Percentiles rank a stretch among this genome's conserved stretches.
Conservation (phyloP, 2,888 invertebrate species). For the Thysanoteuthis rhombus region DNA sequence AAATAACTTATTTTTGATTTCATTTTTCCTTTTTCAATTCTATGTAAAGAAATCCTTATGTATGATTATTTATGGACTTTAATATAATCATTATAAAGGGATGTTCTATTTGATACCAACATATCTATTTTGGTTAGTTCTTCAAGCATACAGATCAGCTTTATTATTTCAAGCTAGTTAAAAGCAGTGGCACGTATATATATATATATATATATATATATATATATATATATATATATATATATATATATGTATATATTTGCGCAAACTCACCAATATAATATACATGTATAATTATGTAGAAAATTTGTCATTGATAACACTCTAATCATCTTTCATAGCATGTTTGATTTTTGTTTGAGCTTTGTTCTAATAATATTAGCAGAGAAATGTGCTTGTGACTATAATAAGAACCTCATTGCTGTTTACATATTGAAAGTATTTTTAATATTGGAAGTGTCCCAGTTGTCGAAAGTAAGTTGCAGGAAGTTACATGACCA, state of each 20-base stretch:
- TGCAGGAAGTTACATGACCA: constrained; percentile 12
- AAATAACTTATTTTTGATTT: too few relatives aligned
- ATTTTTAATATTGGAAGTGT: not conserved
- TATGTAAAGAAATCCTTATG: too few relatives aligned
- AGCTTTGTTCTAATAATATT: not conserved
- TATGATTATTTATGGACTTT: too few relatives aligned
- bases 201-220: too few relatives aligned
- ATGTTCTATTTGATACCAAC: not conserved
- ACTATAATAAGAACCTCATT: not conserved
- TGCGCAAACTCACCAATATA: too few relatives aligned
- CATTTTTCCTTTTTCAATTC: too few relatives aligned
- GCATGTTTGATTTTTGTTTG: not conserved
- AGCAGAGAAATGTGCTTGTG: not conserved
- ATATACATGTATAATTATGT: too few relatives aligned
- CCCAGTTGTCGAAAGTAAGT: not conserved
- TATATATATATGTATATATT: not conserved
- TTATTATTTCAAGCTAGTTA: not conserved
- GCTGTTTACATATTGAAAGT: not conserved
- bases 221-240: too few relatives aligned
- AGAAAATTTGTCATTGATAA: too few relatives aligned
- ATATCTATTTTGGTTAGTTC: not conserved
- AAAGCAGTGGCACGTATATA: not conserved
- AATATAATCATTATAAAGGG: not conserved
- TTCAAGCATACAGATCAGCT: not conserved
- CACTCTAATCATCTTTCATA: not conserved